phyloP scores from a whole-genome alignment of 2,888 invertebrate species.

The Leptopilina drosophilae region DNA sequence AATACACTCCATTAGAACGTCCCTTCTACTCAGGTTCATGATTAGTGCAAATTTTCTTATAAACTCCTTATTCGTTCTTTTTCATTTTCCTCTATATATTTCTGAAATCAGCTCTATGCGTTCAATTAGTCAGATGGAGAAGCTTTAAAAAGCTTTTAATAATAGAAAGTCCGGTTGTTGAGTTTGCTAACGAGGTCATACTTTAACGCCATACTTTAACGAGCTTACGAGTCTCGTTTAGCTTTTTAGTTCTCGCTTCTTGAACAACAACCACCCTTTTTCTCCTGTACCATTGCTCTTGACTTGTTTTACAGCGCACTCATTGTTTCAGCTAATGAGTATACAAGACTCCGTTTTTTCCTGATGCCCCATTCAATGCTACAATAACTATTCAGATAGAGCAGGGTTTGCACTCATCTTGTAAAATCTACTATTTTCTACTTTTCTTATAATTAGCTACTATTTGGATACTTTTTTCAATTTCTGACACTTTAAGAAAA shows the following conservation, averaged over 20 bases:
- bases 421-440: too few species aligned
- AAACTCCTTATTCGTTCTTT: too few species aligned
- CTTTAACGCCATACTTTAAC: slow-evolving; percentile 71
- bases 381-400: slow-evolving; percentile 4
- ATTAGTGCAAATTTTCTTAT: slow-evolving; percentile 34
- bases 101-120: slow-evolving; percentile 58
- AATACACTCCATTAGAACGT: slow-evolving; percentile 67
- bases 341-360: slow-evolving; percentile 56
- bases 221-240: slow-evolving; percentile 65
- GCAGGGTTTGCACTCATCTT: too few species aligned
- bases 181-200: slow-evolving; percentile 70
- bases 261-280: slow-evolving; percentile 42
- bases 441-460: too few species aligned
- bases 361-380: neutral
- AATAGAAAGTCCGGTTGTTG: slow-evolving; percentile 64
- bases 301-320: slow-evolving; percentile 49
- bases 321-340: slow-evolving; percentile 61
- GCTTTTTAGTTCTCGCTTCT: slow-evolving; percentile 55
- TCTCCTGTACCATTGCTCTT: slow-evolving; percentile 50
- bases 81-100: slow-evolving; percentile 47
- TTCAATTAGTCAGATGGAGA: slow-evolving; percentile 64
- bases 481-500: too few species aligned
- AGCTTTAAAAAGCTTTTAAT: slow-evolving; percentile 68
- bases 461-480: too few species aligned
- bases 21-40: slow-evolving; percentile 51